These are phyloP conservation scores for Smittia aterrima DNA, from an alignment of 2,888 invertebrate genomes.

Conservation along the genomic window DNA sequence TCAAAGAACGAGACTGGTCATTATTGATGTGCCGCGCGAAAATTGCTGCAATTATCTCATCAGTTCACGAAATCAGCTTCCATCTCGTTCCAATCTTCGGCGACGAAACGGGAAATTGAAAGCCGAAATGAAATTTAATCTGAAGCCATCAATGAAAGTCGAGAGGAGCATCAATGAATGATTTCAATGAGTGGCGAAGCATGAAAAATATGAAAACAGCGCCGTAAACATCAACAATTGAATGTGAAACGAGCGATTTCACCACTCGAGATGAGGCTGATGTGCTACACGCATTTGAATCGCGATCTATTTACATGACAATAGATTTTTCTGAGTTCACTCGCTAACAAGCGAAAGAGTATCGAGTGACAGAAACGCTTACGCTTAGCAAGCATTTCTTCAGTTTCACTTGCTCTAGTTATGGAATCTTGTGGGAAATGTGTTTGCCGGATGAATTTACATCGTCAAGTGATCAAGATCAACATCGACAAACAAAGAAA, in stretches of 20 bases:
- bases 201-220: constrained; percentile 14
- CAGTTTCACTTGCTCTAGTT: constrained; percentile 5
- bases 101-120: not conserved
- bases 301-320: constrained; percentile 1
- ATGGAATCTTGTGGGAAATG: constrained; percentile 1
- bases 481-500: not conserved
- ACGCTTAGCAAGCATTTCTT: not conserved
- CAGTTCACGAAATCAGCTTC: constrained; percentile 14
- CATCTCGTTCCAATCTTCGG: not conserved
- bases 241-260: constrained; percentile 14
- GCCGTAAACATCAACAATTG: constrained; percentile 9
- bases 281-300: not conserved
- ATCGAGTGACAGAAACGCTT: constrained; percentile 1
- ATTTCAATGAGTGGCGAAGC: constrained; percentile 36
- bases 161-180: constrained; percentile 16
- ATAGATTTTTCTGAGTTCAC: not conserved
- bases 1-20: not conserved
- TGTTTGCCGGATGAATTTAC: constrained; percentile 4
- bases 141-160: constrained; percentile 30
- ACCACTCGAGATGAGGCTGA: constrained; percentile 2
- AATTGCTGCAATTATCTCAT: constrained; percentile 30
- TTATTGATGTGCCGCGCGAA: constrained; percentile 21
- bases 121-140: not conserved
- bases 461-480: not conserved
- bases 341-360: not conserved